Evolutionary conservation across 2,888 invertebrate species (phyloP), one percentile per base, ranked within the genome.

Genomic region (Hypomecis punctinalis): DNA sequence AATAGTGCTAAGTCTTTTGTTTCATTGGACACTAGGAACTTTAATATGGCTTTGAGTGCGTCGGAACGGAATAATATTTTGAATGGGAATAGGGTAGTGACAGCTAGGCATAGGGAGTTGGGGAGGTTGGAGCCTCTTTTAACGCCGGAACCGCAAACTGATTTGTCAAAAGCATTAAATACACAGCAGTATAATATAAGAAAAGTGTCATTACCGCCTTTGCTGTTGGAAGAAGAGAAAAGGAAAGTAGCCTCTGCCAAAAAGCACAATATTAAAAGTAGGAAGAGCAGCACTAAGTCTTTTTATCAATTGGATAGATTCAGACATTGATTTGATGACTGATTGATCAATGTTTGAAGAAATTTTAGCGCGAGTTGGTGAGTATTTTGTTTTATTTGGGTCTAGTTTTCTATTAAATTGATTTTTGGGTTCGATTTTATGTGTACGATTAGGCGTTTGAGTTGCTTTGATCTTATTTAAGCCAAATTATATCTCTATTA

Each of bases 1-100:
- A 90, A 88, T 77, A 93, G 93, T 81, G 93, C 93, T 67, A 93
- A 92, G 72, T 92, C 92, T 40, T 91, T 89, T 73, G 88, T 89
- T 67, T 93, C 92, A 36, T 78, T 92, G 61, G 92, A 91, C 62
- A 83, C 86, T 58, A 88, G 83, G 61, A 90, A 86, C 73, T 88
- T 81, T 40, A 61, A 65, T 66, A 67, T 76, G 62, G 83, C 83
- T 47, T 74, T 86, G 56, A 88, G 89, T 73, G 86, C 87, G 7
- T 83, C 86, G 4, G 90, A 90, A 48, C 79, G 86, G 11, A 86
- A 82, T 56, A 82, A 81, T 56, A 71, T 83, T 11, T 66, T 83
- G 2, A 86, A 84, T 60, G 61, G 65, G 0, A 80, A 74, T 57
- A 86, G 92, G 69, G 85, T 91, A 6, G 80, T 87, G 8, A 93